Conservation (phyloP, 2,797 vertebrate species). For the Sarcophilus harrisii region DNA sequence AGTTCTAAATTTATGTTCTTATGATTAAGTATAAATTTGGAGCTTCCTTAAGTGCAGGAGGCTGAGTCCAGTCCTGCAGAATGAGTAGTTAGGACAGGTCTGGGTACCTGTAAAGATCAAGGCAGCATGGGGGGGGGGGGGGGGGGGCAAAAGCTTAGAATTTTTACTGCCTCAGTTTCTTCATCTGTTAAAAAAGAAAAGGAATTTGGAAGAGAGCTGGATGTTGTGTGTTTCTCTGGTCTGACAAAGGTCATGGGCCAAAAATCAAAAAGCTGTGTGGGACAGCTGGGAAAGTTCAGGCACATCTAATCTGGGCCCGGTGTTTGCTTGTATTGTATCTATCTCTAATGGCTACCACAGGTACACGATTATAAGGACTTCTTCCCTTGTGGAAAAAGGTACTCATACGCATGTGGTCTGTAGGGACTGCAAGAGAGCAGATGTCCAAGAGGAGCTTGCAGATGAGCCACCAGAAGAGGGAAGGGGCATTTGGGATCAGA, state of each 20-base stretch:
- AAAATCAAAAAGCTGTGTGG: not conserved
- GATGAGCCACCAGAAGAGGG: not conserved
- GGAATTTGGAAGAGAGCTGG: not conserved
- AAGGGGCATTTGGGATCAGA: not conserved
- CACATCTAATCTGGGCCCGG: not conserved
- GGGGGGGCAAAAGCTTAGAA: too few relatives aligned
- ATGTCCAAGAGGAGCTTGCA: not conserved
- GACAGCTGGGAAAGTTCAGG: not conserved
- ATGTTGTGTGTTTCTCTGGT: not conserved
- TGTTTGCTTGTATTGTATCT: not conserved
- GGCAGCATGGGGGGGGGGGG: not conserved
- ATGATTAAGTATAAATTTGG: not conserved
- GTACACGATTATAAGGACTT: not conserved
- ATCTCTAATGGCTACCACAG: not conserved
- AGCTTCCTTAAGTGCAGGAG: not conserved
- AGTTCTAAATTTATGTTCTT: constrained; percentile 2
- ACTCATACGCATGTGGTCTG: not conserved
- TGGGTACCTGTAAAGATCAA: not conserved
- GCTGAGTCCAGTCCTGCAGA: not conserved
- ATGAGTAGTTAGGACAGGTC: not conserved
- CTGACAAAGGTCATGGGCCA: not conserved
- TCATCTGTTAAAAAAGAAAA: too few relatives aligned
- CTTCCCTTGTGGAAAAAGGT: not conserved
- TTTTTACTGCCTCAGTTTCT: not conserved
- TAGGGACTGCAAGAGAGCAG: not conserved